Percentiles rank a stretch among this genome's conserved stretches.
Evolutionary conservation across 2,113 vertebrate species (phyloP).

Genomic region (Elachura formosa): DNA sequence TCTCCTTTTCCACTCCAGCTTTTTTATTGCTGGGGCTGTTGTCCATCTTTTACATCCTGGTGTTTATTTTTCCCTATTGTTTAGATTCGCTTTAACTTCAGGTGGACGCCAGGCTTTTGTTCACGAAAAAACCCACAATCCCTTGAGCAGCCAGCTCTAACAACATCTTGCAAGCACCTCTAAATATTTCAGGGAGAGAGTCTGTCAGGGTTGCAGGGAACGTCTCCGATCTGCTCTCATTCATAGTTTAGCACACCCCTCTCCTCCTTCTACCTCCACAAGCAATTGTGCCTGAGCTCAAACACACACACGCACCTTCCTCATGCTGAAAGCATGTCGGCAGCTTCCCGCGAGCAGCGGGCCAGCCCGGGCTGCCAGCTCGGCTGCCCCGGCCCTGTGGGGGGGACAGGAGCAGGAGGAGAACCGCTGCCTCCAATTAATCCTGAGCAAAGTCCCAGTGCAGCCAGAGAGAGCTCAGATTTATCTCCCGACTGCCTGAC

Average conservation of each 20-base stretch:
- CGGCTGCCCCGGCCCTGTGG: neutral
- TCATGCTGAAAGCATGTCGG: neutral
- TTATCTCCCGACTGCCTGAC: conserved; percentile 62
- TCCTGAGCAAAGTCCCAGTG: conserved; percentile 22
- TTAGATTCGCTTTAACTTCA: conserved; percentile 1
- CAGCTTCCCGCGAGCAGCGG: neutral
- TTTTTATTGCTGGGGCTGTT: neutral
- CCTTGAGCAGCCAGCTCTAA: neutral
- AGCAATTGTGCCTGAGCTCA: neutral
- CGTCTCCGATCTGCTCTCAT: neutral
- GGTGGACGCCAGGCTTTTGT: conserved; percentile 10
- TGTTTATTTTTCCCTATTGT: conserved; percentile 16
- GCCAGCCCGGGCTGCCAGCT: neutral
- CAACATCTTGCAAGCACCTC: conserved; percentile 5
- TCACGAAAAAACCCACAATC: neutral
- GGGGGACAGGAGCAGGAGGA: neutral
- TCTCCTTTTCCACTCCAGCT: neutral
- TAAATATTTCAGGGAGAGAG: conserved; percentile 3
- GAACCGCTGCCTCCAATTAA: conserved; percentile 58
- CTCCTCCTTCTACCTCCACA: neutral
- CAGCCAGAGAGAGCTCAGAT: conserved; percentile 49
- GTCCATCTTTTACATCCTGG: neutral
- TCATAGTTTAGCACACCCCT: conserved; percentile 2
- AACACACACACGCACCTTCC: neutral
- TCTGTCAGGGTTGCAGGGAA: neutral